A percentile compares a stretch with the other conserved stretches of the same genome.
Evolutionary conservation across 2,113 vertebrate genomes (phyloP).

Genomic region (Trinectes maculatus): DNA sequence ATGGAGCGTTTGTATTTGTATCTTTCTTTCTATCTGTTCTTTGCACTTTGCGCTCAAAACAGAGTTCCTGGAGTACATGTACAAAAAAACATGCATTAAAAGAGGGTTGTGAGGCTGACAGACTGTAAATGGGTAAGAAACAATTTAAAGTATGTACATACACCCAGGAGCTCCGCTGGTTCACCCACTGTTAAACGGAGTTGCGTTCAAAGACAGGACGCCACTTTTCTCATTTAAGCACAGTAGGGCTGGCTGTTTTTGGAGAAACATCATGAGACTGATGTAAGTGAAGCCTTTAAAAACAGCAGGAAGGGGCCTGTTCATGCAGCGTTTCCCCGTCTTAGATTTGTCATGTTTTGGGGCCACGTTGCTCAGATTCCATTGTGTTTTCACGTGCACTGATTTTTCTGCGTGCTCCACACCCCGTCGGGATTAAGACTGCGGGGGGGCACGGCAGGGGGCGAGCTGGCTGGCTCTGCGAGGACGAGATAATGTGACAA

Average conservation of each 20-base stretch:
- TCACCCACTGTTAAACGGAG: constrained; percentile 22
- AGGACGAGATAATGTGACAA: constrained; percentile 29
- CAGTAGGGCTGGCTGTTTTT: not conserved
- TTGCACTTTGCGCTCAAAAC: too few species aligned
- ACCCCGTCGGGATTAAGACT: constrained; percentile 8
- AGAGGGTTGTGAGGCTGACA: too few species aligned
- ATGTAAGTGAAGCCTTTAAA: constrained; percentile 16
- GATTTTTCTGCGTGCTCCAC: not conserved
- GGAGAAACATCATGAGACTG: constrained; percentile 10
- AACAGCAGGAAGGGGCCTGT: not conserved
- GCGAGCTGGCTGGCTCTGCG: not conserved
- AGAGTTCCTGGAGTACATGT: too few species aligned
- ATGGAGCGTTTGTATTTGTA: not conserved
- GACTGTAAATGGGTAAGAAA: too few species aligned
- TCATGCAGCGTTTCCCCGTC: not conserved
- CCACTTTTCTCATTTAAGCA: not conserved
- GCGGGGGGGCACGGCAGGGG: constrained; percentile 9
- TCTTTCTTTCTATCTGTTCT: not conserved
- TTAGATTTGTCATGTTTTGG: not conserved
- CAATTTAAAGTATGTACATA: too few species aligned
- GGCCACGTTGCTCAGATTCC: not conserved
- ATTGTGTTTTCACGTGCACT: not conserved
- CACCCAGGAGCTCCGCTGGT: constrained; percentile 17
- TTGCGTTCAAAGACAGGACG: constrained; percentile 2
- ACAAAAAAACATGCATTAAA: too few species aligned